Base-by-base conservation (phyloP, 37 sponge, comb jelly and placozoan genomes). In the Geodia barretti region DNA sequence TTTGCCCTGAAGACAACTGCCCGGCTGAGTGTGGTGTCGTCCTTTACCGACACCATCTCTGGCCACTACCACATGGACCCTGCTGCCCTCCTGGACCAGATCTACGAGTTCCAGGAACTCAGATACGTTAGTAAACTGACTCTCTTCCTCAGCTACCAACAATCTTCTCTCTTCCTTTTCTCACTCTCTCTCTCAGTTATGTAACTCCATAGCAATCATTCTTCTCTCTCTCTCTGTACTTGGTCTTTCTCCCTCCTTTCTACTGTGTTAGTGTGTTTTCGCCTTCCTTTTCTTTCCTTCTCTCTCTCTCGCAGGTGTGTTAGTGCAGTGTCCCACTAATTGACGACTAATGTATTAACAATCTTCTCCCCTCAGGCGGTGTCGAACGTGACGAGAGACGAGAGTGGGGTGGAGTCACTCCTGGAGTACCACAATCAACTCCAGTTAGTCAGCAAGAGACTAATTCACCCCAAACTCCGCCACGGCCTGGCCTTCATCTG, bases 21-120 rank as follows among this genome's bases (percentile, higher is more conserved):
- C 3, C 65, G 37, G 59, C 21, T 89, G 0, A 67, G 70, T 34
- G 68, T 89, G 38, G 68, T 59, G 24, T 26, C 71, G 14, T 25
- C 90, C 36, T 21, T 70, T 9, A 73, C 79, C 77, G 77, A 73
- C 4, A 62, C 84, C 42, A 72, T 62, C 40, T 1, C 38, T 23
- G 62, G 60, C 1, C 90, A 90, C 71, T 84, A 84, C 32, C 76
- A 89, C 61, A 68, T 76, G 1, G 84, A 83, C 35, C 84, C 89
- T 1, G 60, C 63, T 1, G 25, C 47, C 19, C 29, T 83, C 28
- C 72, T 78, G 39, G 84, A 83, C 14, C 76, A 58, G 14, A 74
- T 89, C 20, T 33, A 76, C 32, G 75, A 83, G 32, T 83, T 89
- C 41, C 79, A 83, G 29, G 84, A 83, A 23, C 75, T 89, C 26